Evolutionary conservation across 1,140 invertebrate species (phyloP), one percentile per base, ranked within the genome.

Genomic region (Ceratina calcarata): DNA sequence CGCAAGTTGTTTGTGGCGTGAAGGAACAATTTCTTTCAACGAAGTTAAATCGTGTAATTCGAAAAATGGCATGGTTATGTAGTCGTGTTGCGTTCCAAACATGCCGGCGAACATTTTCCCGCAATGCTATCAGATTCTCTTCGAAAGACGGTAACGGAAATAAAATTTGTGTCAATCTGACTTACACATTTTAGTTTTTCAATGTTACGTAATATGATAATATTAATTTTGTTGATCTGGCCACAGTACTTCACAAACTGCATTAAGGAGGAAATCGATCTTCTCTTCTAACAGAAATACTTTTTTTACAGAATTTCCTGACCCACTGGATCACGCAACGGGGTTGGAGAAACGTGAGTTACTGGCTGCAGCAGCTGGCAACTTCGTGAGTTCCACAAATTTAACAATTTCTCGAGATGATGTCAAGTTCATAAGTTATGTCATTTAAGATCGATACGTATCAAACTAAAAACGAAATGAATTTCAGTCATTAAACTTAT

Each of bases 291-390:
- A 57, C 2, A 15, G 24, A n/a, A n/a, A 66, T 58, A 15, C 15
- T 64, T 32, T 67, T 80, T 74, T 60, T 91, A 91, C 72, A 93
- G 95, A 95, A 94, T 95, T 97, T 94, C 93, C 97, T 51, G 97
- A 99, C 92, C 96, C 97, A 16, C 83, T 99, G 85, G 98, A 99
- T 87, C 97, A 98, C 92, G 97, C 98, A 2, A 99, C 98, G 77
- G 98, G 98, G 87, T 88, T 98, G 51, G 98, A 99, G 91, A 97
- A 98, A 92, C 95, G 96, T 87, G 97, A 99, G 93, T 91, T 99
- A 82, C 91, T 99, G 76, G 97, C 97, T 13, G 94, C 96, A 89
- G 93, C 96, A 80, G 95, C 96, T 86, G 98, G 98, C 84, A 97
- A 98, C 91, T 96, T 97, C 86, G 96, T 96, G 91, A 94, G 94